These are phyloP conservation scores for Oryzias woworae DNA, from an alignment of 2,113 vertebrate genomes.

Conservation along the genomic window DNA sequence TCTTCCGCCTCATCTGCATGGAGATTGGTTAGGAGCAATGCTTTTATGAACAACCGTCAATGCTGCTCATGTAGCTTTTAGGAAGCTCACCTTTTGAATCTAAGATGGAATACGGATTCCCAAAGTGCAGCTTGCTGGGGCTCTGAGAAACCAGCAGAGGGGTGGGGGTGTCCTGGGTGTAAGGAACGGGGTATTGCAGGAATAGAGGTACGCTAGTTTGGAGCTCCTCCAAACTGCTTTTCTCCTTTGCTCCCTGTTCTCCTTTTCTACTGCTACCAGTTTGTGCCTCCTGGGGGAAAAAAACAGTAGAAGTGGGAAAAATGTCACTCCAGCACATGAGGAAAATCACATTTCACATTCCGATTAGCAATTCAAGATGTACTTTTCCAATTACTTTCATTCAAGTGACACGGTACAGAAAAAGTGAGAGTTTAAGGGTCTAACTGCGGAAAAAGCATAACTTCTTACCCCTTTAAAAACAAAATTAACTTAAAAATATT, in stretches of 20 bases:
- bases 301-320: constrained; percentile 1
- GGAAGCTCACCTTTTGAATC: constrained; percentile 82
- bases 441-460: too few species aligned
- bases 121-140: constrained; percentile 86
- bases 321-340: constrained; percentile 10
- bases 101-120: constrained; percentile 87
- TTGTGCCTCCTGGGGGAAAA: constrained; percentile 78
- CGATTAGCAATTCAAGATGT: not conserved
- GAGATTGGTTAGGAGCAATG: constrained; percentile 3
- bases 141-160: constrained; percentile 80
- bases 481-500: too few species aligned
- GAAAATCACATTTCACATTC: not conserved
- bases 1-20: constrained; percentile 88
- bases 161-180: constrained; percentile 79
- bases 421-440: too few species aligned
- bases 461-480: too few species aligned
- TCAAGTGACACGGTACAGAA: too few species aligned
- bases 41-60: not conserved
- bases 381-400: too few species aligned
- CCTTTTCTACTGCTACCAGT: constrained; percentile 74
- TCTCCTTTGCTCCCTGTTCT: constrained; percentile 73
- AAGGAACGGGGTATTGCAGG: constrained; percentile 80
- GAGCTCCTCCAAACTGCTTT: constrained; percentile 67
- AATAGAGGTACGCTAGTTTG: constrained; percentile 72
- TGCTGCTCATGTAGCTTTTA: not conserved